phyloP scores from a whole-genome alignment of 2,113 vertebrate genomes.

The Pelobates fuscus region DNA sequence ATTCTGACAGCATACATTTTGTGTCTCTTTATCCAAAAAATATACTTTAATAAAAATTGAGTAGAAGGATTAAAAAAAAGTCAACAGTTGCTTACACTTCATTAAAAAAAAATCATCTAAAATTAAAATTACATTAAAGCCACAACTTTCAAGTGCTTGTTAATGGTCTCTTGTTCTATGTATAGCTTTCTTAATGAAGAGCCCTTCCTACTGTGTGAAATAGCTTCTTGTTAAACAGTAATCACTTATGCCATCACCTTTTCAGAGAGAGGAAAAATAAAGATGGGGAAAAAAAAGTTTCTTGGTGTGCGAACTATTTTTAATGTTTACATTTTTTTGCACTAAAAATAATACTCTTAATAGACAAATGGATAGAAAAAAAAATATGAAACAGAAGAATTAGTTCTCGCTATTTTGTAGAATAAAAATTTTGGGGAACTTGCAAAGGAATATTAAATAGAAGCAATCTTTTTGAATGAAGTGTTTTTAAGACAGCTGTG shows the following conservation, averaged over 20 bases:
- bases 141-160: constrained; percentile 11
- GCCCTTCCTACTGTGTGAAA: constrained; percentile 44
- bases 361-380: not conserved
- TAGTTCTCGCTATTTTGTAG: no score
- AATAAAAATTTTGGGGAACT: no score
- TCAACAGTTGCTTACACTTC: constrained; percentile 22
- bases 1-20: no score
- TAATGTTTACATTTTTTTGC: not conserved
- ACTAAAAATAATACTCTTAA: not conserved
- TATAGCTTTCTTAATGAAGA: constrained; percentile 48
- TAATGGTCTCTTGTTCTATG: constrained; percentile 46
- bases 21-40: not conserved
- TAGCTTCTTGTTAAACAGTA: constrained; percentile 38
- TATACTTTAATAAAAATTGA: not conserved
- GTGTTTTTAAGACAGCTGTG: no score
- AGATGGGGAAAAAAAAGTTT: not conserved
- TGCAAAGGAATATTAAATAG: no score
- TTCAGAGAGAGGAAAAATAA: constrained; percentile 1
- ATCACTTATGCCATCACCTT: constrained; percentile 24
- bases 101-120: constrained; percentile 36
- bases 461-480: no score
- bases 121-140: constrained; percentile 38
- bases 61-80: not conserved
- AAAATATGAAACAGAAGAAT: not conserved
- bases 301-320: not conserved